Evolutionary conservation across 2,888 invertebrate species (phyloP), one percentile per base, ranked within the genome.

Genomic region (Mythimna albipuncta): DNA sequence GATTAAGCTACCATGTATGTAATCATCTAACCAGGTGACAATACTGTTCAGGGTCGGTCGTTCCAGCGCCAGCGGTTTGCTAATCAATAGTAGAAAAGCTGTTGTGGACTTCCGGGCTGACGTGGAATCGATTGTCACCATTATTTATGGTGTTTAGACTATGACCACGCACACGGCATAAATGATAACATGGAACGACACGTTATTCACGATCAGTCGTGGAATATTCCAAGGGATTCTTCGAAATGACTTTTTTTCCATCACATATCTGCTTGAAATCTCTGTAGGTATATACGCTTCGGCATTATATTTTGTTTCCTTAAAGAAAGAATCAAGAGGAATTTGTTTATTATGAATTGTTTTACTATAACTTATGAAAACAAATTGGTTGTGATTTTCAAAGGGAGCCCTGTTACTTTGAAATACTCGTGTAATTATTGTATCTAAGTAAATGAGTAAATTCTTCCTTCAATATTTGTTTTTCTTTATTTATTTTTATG

Each of bases 291-390:
- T 62, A 57, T 57, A 47, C 38, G 72, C 6, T 68, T 71, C 47
- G 57, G 57, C 35, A 50, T 71, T 80, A 50, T 26, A n/a, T 63
- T 47, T 35, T 57, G 11, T 47, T 54, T 54, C 38, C 32, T 54
- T 55, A n/a, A 44, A 63, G 50, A 32, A 47, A 13, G 13, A 64
- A 75, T 67, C 32, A 58, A 71, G 76, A 65, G 64, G 64, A 76
- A 79, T 80, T 70, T 32, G 32, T 70, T 75, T 61, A 67, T 67
- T 57, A 64, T 19, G 80, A 75, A 67, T 54, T 68, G 57, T 75
- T 79, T 79, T 19, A 44, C n/a, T 64, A 70, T 44, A 52, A 54
- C 57, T 32, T 52, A 63, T 21, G 19, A 21, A 77, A 68, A 58
- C 4, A 65, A 68, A 62, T 55, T 62, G 38, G 19, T 41, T 10